Base-by-base conservation (phyloP, 2,888 invertebrate species). In the Ochropacha duplaris region DNA sequence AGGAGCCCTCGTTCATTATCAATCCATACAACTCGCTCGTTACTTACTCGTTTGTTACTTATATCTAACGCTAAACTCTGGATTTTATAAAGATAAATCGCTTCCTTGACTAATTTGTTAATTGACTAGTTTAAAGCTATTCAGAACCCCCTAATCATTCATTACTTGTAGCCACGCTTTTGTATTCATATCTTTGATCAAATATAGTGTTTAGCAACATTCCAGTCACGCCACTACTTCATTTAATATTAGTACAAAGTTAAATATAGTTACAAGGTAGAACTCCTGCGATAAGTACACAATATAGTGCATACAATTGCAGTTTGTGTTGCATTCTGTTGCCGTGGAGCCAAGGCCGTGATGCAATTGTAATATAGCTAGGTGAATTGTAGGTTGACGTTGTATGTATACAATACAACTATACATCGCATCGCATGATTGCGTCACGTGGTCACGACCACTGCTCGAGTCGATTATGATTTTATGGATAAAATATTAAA, bases 1-100 rank as follows among this genome's bases (percentile, higher is more conserved):
- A 87, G 79, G 83, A 80, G 84, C 86, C 85, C 86, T 87, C 81
- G 83, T 86, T 84, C 83, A 88, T 87, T 90, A 90, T 90, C 88
- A 90, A 86, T 84, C 83, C 80, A 81, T 84, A 76, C 74, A 71
- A 76, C 69, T 66, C 64, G 65, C n/a, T n/a, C n/a, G n/a, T n/a
- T n/a, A n/a, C n/a, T n/a, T n/a, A 61, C 59, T 61, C 61, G 69
- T 62, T 54, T 56, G 54, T 16, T 44, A 59, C 58, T 58, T 58
- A 61, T 56, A 56, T 64, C 49, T 44, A 62, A 65, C 62, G 55
- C 60, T 62, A 50, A 62, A 67, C 57, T 56, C 57, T 61, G 55
- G 28, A 26, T 44, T 44, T 44, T 8, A 44, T 19, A 44, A 44
- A 44, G 44, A 44, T 44, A 19, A 44, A 44, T 19, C 44, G 19